Percentiles rank a stretch among this genome's conserved stretches.
Evolutionary conservation across 2,888 invertebrate species (phyloP).

Genomic region (Drymonia ruficornis): DNA sequence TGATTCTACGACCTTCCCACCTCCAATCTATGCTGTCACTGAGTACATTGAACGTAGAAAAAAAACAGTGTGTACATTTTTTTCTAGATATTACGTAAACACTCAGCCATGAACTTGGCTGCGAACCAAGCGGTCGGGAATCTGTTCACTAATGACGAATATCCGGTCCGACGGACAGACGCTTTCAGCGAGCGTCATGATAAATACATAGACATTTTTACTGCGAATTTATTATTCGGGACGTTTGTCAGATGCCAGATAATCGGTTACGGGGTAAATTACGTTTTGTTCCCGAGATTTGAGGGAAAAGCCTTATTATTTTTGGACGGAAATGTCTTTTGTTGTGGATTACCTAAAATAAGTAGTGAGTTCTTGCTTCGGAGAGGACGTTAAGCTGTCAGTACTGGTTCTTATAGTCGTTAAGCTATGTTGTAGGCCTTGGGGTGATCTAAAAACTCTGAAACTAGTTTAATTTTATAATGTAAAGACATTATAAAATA

Average conservation of each 20-base stretch:
- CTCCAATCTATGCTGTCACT: background rate
- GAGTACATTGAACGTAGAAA: background rate
- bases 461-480: too few relatives aligned
- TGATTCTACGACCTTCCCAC: too few relatives aligned
- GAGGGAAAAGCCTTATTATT: background rate
- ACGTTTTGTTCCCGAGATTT: background rate
- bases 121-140: conserved; percentile 59
- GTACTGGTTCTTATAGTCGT: too few relatives aligned
- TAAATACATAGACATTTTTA: conserved; percentile 45
- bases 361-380: background rate
- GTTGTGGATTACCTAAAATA: background rate
- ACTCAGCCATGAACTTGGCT: conserved; percentile 64
- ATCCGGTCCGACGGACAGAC: conserved; percentile 58
- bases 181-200: conserved; percentile 42
- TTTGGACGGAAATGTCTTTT: background rate
- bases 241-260: conserved; percentile 14
- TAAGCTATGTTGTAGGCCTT: too few relatives aligned
- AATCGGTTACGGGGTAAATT: conserved; percentile 19
- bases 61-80: conserved; percentile 5
- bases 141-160: conserved; percentile 67
- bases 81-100: conserved; percentile 28
- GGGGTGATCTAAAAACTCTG: too few relatives aligned
- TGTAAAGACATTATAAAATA: too few relatives aligned
- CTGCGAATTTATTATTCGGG: conserved; percentile 13
- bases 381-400: background rate